Evolutionary conservation across 2,113 vertebrate species (phyloP), one percentile per base, ranked within the genome.

Genomic region (Grus americana): DNA sequence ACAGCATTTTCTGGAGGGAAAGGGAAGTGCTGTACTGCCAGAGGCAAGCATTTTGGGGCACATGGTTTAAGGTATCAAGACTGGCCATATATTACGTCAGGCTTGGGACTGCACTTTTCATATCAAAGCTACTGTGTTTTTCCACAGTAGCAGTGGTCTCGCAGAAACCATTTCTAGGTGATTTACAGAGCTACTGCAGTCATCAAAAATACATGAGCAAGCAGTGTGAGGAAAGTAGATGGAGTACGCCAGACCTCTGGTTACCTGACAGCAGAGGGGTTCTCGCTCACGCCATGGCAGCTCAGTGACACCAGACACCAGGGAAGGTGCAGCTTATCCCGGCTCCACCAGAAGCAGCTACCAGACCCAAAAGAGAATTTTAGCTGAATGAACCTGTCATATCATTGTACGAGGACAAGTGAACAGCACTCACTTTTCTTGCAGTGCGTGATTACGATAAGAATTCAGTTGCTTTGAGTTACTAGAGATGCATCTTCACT

Each of bases 121-220:
- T 58, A 68, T 74, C 54, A 89, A 79, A 80, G n/a, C 49, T 83
- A n/a, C 63, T 72, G 27, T 88, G 44, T 42, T 96, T 92, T 86
- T 68, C 73, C 63, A 38, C 61, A 76, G 74, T n/a, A 90, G 40
- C 30, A 79, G 26, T 40, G 30, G 46, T 78, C 26, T 74, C 62
- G 16, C 73, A 92, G 86, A 79, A 95, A 82, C 52, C 36, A 46
- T 93, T 85, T 87, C 73, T 44, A 78, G 85, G 54, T 89, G 63
- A 86, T 92, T 85, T 70, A 90, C 59, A 68, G 82, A 93, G 70
- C 47, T 91, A 59, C 75, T 87, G 76, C 76, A 92, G 90, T 89
- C 52, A 86, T 87, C 82, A 94, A 86, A 95, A 94, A 92, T 85
- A 75, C 21, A 29, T 74, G 54, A 81, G 62, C 70, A 94, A 94